Percentiles rank a stretch among this genome's conserved stretches.
Evolutionary conservation across 2,113 vertebrate species (phyloP).

Genomic region (Takifugu flavidus): DNA sequence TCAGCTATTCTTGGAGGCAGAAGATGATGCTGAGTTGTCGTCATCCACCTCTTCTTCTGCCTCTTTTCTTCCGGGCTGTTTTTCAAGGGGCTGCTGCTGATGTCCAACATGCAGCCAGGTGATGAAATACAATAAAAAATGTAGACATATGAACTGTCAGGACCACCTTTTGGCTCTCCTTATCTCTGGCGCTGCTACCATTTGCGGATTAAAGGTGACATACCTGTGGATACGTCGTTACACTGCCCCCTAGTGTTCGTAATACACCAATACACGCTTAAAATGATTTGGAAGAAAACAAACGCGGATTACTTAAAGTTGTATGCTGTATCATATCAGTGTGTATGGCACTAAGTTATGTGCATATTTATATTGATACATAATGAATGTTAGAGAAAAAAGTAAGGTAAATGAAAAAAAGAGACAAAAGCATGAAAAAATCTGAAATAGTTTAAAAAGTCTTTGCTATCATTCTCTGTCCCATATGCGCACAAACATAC

Average conservation of each 20-base stretch:
- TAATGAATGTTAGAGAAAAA: too few species aligned
- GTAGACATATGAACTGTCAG: too few species aligned
- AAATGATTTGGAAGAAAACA: too few species aligned
- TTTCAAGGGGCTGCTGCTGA: background rate
- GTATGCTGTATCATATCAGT: too few species aligned
- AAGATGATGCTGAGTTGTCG: background rate
- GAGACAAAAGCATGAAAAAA: background rate
- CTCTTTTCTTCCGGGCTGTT: background rate
- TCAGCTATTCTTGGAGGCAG: conserved; percentile 29
- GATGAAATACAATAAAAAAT: too few species aligned
- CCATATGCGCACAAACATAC: background rate
- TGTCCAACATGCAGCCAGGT: background rate
- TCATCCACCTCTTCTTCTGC: conserved; percentile 4
- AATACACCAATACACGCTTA: too few species aligned
- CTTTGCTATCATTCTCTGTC: background rate
- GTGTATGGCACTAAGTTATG: too few species aligned
- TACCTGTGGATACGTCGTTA: background rate
- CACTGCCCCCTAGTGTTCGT: conserved; percentile 37
- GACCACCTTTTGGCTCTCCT: too few species aligned
- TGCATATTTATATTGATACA: too few species aligned
- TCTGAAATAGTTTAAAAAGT: background rate
- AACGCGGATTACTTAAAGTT: too few species aligned
- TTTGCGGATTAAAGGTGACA: background rate
- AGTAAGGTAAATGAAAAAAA: too few species aligned
- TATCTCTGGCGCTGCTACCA: background rate